phyloP scores from a whole-genome alignment of 2,113 vertebrate species.

The Cyphomyrus plagiostoma region DNA sequence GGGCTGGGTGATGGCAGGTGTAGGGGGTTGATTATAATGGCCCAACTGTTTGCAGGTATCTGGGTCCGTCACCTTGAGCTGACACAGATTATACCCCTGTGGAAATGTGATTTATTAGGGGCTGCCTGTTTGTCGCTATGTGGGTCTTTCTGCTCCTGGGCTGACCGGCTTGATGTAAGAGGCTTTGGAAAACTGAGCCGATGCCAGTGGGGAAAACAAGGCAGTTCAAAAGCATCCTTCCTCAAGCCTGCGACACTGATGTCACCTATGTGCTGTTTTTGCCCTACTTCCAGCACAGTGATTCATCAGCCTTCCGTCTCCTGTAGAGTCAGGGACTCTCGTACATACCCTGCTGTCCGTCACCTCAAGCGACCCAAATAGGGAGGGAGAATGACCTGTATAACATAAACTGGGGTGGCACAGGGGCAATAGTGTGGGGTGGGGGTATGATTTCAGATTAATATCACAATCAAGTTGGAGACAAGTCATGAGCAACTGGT shows the following conservation, averaged over 20 bases:
- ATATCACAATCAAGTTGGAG: not conserved
- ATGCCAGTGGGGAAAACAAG: not conserved
- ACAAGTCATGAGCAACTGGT: not conserved
- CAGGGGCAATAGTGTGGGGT: not conserved
- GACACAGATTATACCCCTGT: conserved; percentile 3
- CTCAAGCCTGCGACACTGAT: not conserved
- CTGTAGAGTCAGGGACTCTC: not conserved
- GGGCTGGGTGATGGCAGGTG: conserved; percentile 17
- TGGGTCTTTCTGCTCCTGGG: not conserved
- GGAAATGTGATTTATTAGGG: not conserved
- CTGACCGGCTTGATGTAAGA: not conserved
- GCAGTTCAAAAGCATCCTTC: not conserved
- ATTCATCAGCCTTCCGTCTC: not conserved
- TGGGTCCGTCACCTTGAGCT: conserved; percentile 7
- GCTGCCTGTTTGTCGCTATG: not conserved
- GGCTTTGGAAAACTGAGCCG: not conserved
- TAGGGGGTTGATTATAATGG: conserved; percentile 21
- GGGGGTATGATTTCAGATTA: not conserved
- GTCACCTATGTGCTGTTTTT: not conserved
- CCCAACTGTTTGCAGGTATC: conserved; percentile 9
- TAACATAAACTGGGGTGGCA: not conserved
- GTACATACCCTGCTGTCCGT: too few species aligned
- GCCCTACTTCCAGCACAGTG: conserved; percentile 1
- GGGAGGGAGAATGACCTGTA: not conserved
- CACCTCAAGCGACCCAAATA: not conserved